Base-by-base conservation (phyloP, 92 coral and sea anemone species). In the Siderastrea siderea region DNA sequence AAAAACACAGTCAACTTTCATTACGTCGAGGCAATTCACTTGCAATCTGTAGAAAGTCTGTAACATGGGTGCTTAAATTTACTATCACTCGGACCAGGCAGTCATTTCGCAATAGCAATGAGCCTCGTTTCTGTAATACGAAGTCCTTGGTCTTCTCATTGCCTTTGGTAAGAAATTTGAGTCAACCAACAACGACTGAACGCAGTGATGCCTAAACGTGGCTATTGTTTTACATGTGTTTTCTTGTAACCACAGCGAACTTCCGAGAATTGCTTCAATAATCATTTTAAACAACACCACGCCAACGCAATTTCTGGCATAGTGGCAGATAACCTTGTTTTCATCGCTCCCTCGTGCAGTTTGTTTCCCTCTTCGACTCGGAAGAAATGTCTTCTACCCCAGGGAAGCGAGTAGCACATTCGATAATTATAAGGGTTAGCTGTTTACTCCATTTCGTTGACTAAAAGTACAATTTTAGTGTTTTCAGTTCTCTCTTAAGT, bases 191-290 rank as follows among this genome's bases (percentile, higher is more conserved):
- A 1, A 51, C 45, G 51, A 2, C 65, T 16, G 58, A 75, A 79
- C 61, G n/a, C 83, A 63, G 26, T 47, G 61, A 19, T 64, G 38
- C 68, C 44, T 15, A 8, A 77, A 44, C 3, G 43, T 60, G 71
- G 58, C 59, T 43, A 26, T 48, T 64, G 57, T 61, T 48, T 46
- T 7, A 12, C 51, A 5, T 12, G 66, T 57, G 44, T 49, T 63
- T 45, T 64, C 59, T 50, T 78, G 51, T 1, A 63, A 52, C n/a
- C 63, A 17, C 7, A 66, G 76, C 16, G 46, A 50, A 44, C 44
- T 80, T 80, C 84, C 75, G 13, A 68, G 84, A 82, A 82, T 45
- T n/a, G 68, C 38, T 26, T 26, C 38, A 0, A 26, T 26, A 26
- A 26, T 26, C 38, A 14, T 11, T 45, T 19, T 45, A 38, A 57